Evolutionary conservation across 2,113 vertebrate species (phyloP).

Genomic region (Struthidea cinerea): DNA sequence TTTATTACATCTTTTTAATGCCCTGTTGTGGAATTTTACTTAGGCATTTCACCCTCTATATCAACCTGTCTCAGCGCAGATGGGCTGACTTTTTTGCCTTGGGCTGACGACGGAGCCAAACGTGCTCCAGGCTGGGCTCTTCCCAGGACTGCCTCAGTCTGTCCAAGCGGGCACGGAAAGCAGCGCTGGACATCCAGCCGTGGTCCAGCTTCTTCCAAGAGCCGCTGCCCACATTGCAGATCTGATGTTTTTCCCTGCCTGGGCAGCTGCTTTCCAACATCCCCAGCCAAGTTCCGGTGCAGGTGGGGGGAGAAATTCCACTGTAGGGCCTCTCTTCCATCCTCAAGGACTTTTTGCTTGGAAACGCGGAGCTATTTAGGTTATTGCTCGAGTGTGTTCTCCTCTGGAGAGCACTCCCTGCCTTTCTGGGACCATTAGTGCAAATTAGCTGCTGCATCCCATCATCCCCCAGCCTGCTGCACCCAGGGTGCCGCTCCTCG

Average conservation of each 20-base stretch:
- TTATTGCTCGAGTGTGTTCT: slow-evolving; percentile 45
- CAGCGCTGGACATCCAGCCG: background rate
- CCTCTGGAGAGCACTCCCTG: slow-evolving; percentile 25
- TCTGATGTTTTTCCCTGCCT: background rate
- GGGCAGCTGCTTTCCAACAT: background rate
- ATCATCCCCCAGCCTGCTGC: slow-evolving; percentile 1
- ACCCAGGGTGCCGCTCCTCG: background rate
- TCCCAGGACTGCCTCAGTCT: background rate
- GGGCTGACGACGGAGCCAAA: background rate
- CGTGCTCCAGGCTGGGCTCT: background rate
- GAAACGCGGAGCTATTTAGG: slow-evolving; percentile 26
- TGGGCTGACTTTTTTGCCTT: slow-evolving; percentile 2
- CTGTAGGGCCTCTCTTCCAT: slow-evolving; percentile 10
- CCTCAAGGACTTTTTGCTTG: slow-evolving; percentile 38
- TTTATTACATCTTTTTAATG: slow-evolving; percentile 64
- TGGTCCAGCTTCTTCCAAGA: background rate
- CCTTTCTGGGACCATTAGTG: slow-evolving; percentile 46
- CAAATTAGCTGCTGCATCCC: slow-evolving; percentile 42
- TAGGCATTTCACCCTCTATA: slow-evolving; percentile 29
- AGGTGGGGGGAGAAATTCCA: background rate
- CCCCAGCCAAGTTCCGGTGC: background rate
- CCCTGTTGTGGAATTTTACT: slow-evolving; percentile 64
- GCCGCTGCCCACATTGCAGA: background rate
- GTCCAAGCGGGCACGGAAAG: background rate
- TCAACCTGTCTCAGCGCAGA: slow-evolving; percentile 42